These are phyloP conservation scores for Ommatoiulus sabulosus DNA, from an alignment of 2,888 invertebrate genomes.

Conservation along the genomic window DNA sequence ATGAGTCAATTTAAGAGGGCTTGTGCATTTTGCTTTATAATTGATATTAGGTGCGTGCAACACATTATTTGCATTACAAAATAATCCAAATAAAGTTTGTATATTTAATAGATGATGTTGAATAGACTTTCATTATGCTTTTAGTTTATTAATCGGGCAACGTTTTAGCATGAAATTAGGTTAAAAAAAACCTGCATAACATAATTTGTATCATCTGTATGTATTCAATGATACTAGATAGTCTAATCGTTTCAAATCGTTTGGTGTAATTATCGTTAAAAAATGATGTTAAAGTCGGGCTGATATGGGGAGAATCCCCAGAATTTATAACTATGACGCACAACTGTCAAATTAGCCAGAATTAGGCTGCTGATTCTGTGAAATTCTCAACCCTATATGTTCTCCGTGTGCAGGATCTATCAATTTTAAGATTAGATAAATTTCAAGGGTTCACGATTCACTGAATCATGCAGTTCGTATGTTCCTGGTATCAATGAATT, in stretches of 20 bases:
- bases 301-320: too few species aligned
- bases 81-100: constrained; percentile 22
- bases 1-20: background rate
- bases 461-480: too few species aligned
- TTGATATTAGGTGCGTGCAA: constrained; percentile 7
- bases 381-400: background rate
- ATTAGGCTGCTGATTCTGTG: too few species aligned
- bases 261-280: too few species aligned
- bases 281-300: too few species aligned
- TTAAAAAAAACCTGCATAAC: too few species aligned
- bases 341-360: too few species aligned
- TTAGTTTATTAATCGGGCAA: background rate
- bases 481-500: too few species aligned
- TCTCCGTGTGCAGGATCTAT: background rate
- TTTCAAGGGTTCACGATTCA: background rate
- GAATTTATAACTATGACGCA: too few species aligned
- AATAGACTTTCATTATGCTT: background rate
- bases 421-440: background rate
- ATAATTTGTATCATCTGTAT: too few species aligned
- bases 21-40: background rate
- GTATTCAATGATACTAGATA: too few species aligned
- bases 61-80: background rate
- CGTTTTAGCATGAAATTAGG: background rate
- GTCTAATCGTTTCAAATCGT: too few species aligned
- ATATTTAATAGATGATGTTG: background rate